Percentiles rank a stretch among this genome's conserved stretches.
These are phyloP conservation scores for Clarias macrocephalus DNA, from an alignment of 2,113 vertebrate genomes.

Conservation along the genomic window DNA sequence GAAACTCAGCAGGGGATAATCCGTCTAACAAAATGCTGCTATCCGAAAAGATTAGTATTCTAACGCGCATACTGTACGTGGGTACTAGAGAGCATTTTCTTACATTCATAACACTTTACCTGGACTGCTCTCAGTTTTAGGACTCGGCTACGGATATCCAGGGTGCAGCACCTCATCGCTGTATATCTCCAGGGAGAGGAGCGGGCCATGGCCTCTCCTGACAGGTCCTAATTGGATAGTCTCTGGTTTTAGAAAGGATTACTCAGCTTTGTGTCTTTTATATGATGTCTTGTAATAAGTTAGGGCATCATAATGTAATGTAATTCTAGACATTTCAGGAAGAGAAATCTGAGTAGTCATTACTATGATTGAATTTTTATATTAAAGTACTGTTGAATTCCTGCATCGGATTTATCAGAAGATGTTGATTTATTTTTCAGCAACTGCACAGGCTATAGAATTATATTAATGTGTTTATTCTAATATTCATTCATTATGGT, in stretches of 20 bases:
- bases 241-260: slow-evolving; percentile 3
- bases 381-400: background rate
- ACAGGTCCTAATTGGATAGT: slow-evolving; percentile 31
- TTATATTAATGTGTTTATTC: background rate
- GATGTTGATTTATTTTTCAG: background rate
- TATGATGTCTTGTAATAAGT: background rate
- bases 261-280: background rate
- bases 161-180: background rate
- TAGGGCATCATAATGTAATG: background rate
- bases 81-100: background rate
- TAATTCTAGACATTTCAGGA: background rate
- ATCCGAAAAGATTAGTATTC: background rate
- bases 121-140: slow-evolving; percentile 11
- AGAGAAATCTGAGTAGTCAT: background rate
- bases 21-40: background rate
- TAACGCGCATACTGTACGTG: background rate
- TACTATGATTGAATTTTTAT: background rate
- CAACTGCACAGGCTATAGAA: background rate
- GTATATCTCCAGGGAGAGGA: slow-evolving; percentile 6
- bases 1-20: background rate
- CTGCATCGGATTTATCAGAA: background rate
- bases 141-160: slow-evolving; percentile 17
- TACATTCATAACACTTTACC: background rate
- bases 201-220: slow-evolving; percentile 15
- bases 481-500: background rate